A percentile compares a stretch with the other conserved stretches of the same genome.
Evolutionary conservation across 2,888 invertebrate species (phyloP).

Genomic region (Caradrina clavipalpis): DNA sequence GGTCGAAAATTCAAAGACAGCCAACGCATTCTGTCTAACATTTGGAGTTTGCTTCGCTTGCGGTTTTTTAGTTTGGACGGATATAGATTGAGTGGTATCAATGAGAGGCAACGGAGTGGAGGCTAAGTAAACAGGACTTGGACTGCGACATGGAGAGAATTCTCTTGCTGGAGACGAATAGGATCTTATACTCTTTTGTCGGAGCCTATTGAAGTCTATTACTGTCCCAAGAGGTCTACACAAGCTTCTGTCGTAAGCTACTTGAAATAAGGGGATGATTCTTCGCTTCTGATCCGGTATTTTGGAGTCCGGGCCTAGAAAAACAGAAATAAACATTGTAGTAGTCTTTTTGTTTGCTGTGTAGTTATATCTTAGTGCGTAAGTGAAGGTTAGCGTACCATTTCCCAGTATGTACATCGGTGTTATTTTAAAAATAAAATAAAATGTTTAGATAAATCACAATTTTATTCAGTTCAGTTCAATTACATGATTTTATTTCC

Average conservation of each 20-base stretch:
- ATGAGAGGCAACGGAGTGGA: conserved; percentile 52
- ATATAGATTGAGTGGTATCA: conserved; percentile 37
- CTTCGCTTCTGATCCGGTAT: conserved; percentile 72
- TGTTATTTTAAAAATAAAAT: conserved; percentile 42
- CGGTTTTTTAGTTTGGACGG: conserved; percentile 16
- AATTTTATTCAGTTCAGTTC: conserved; percentile 54
- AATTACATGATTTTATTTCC: conserved; percentile 1
- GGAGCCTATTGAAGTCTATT: conserved; percentile 79
- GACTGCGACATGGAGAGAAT: conserved; percentile 76
- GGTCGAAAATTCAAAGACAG: conserved; percentile 84
- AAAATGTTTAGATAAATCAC: conserved; percentile 31
- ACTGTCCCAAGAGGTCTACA: conserved; percentile 86
- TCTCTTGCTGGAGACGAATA: conserved; percentile 45
- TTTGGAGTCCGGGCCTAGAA: conserved; percentile 83
- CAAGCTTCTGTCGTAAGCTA: conserved; percentile 85
- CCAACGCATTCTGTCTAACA: conserved; percentile 81
- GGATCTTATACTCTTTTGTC: conserved; percentile 54
- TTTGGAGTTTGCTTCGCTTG: conserved; percentile 72
- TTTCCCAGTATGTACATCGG: conserved; percentile 22
- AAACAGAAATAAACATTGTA: conserved; percentile 80
- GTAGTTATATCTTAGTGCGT: conserved; percentile 20
- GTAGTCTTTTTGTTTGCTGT: conserved; percentile 38
- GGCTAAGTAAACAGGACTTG: conserved; percentile 72
- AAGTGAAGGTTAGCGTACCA: conserved; percentile 39
- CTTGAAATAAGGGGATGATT: conserved; percentile 87